Evolutionary conservation across 37 sponge, comb jelly and placozoan species (phyloP).

Genomic region (Theonella swinhoei): DNA sequence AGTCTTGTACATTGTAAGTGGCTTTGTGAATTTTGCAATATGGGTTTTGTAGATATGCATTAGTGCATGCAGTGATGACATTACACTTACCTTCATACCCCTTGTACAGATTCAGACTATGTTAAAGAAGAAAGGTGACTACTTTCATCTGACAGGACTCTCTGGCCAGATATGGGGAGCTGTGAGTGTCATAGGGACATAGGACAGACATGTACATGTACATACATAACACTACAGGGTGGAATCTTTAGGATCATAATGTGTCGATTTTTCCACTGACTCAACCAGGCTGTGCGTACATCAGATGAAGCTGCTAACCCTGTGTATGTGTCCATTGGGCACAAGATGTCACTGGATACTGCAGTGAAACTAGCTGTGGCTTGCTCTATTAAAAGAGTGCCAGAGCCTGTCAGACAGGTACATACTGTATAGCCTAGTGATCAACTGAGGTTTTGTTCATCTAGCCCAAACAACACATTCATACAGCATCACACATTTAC

Average conservation of each 20-base stretch:
- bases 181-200: constrained; percentile 30
- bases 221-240: too few species aligned
- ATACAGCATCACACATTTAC: too few species aligned
- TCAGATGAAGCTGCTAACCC: constrained; percentile 83
- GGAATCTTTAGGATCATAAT: too few species aligned
- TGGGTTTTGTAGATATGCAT: too few species aligned
- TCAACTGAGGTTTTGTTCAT: too few species aligned
- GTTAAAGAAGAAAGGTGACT: constrained; percentile 73
- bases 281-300: constrained; percentile 70
- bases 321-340: constrained; percentile 95
- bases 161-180: constrained; percentile 78
- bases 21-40: too few species aligned
- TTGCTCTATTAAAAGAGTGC: constrained; percentile 81
- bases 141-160: constrained; percentile 63
- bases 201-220: too few species aligned
- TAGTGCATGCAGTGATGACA: too few species aligned
- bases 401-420: constrained; percentile 94
- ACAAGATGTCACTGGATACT: constrained; percentile 88
- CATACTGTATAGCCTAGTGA: too few species aligned
- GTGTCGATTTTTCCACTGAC: too few species aligned
- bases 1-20: too few species aligned
- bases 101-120: constrained; percentile 18
- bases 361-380: constrained; percentile 70
- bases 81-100: not conserved
- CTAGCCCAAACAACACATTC: too few species aligned